Percentiles rank a stretch among this genome's conserved stretches.
Conservation (phyloP, 2,888 invertebrate species). For the Drosophila tripunctata region DNA sequence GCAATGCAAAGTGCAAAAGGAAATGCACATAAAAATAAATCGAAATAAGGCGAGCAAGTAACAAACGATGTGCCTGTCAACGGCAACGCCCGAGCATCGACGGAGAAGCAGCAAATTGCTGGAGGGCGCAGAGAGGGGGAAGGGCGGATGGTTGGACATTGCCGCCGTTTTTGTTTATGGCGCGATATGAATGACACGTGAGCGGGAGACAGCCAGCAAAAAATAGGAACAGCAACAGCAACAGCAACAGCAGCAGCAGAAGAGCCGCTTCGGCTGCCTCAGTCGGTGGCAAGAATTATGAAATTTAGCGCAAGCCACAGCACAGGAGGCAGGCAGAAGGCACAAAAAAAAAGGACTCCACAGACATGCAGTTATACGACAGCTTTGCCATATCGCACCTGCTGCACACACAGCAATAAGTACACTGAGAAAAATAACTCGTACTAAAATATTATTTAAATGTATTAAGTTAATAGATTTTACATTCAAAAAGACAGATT, state of each 20-base stretch:
- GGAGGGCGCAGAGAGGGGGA: background rate
- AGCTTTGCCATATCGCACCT: slow-evolving; percentile 73
- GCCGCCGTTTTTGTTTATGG: slow-evolving; percentile 66
- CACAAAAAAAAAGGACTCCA: slow-evolving; percentile 12
- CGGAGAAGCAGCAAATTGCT: background rate
- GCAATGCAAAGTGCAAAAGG: slow-evolving; percentile 48
- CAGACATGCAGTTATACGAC: slow-evolving; percentile 43
- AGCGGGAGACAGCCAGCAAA: slow-evolving; percentile 56
- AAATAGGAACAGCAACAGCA: slow-evolving; percentile 10
- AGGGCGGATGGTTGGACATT: slow-evolving; percentile 19
- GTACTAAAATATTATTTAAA: too few species aligned
- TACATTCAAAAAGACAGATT: too few species aligned
- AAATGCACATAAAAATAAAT: slow-evolving; percentile 73
- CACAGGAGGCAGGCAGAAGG: slow-evolving; percentile 12
- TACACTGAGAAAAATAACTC: too few species aligned
- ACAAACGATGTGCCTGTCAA: slow-evolving; percentile 71
- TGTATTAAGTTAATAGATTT: too few species aligned
- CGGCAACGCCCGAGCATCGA: slow-evolving; percentile 21
- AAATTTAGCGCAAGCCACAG: slow-evolving; percentile 76
- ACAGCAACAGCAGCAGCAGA: background rate
- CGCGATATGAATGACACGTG: slow-evolving; percentile 77
- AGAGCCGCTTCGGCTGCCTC: slow-evolving; percentile 1
- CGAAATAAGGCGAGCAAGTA: slow-evolving; percentile 64
- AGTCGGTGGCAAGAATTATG: slow-evolving; percentile 63
- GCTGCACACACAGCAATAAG: slow-evolving; percentile 51